Conservation (phyloP, 2,113 vertebrate genomes). For the Progne subis region DNA sequence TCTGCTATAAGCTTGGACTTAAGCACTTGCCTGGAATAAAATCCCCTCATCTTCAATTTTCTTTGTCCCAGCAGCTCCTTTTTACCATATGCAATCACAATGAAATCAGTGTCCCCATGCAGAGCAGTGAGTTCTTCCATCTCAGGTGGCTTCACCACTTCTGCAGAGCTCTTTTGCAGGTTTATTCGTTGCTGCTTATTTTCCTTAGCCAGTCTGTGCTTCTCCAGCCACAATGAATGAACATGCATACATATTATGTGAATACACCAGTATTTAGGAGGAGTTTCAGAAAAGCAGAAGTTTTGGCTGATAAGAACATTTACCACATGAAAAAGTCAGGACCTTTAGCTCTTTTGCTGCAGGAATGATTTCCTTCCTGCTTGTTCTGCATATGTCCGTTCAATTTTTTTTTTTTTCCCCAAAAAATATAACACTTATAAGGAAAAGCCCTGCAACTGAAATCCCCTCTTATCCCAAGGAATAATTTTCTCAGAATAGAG, state of each 20-base stretch:
- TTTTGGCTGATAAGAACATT: not conserved
- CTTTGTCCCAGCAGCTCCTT: not conserved
- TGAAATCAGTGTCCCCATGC: not conserved
- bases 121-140: not conserved
- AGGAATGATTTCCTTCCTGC: not conserved
- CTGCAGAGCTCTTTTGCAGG: not conserved
- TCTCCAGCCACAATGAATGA: not conserved
- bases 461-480: not conserved
- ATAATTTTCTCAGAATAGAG: not conserved
- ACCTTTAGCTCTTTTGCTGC: not conserved
- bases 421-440: not conserved
- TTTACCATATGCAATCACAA: not conserved
- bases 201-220: not conserved
- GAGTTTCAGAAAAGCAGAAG: not conserved
- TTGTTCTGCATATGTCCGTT: not conserved
- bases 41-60: not conserved
- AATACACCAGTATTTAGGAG: not conserved
- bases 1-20: not conserved
- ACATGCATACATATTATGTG: not conserved
- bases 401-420: fast-evolving
- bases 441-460: not conserved
- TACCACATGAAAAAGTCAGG: not conserved
- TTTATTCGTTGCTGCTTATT: not conserved
- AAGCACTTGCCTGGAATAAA: not conserved
- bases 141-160: not conserved